Percentiles rank a stretch among this genome's conserved stretches.
Evolutionary conservation across 2,113 vertebrate species (phyloP).

Genomic region (Chloroceryle aenea): DNA sequence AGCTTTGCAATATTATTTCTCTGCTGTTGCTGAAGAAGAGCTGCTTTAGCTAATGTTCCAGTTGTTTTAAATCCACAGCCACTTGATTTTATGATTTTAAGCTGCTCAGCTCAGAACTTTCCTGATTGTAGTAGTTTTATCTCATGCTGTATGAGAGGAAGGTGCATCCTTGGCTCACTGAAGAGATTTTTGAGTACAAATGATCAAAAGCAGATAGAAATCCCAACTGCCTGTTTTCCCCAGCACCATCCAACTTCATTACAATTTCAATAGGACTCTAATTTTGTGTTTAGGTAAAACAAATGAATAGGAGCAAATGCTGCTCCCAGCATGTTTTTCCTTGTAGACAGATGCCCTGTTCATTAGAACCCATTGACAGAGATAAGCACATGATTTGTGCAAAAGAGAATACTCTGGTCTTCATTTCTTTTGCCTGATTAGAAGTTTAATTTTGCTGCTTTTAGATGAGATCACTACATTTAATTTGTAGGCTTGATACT

Average conservation of each 20-base stretch:
- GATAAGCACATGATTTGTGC: background rate
- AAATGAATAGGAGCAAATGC: background rate
- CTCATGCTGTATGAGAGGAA: background rate
- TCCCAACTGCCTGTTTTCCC: background rate
- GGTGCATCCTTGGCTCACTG: background rate
- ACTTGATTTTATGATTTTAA: background rate
- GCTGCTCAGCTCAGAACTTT: background rate
- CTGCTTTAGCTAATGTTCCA: background rate
- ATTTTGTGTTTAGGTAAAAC: background rate
- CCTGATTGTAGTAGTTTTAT: background rate
- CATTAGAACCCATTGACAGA: background rate
- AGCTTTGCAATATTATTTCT: rapidly evolving
- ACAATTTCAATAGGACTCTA: background rate
- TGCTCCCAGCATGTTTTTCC: background rate
- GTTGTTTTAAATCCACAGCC: background rate
- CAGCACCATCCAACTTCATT: background rate
- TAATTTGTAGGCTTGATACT: background rate
- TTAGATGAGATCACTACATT: background rate
- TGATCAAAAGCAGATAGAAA: background rate
- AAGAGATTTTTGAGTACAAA: background rate
- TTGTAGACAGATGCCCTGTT: background rate
- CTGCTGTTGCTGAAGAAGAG: background rate
- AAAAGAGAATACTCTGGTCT: background rate
- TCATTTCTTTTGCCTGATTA: background rate
- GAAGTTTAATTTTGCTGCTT: background rate